These are phyloP conservation scores for Timema cristinae DNA, from an alignment of 2,888 invertebrate genomes.

Conservation along the genomic window DNA sequence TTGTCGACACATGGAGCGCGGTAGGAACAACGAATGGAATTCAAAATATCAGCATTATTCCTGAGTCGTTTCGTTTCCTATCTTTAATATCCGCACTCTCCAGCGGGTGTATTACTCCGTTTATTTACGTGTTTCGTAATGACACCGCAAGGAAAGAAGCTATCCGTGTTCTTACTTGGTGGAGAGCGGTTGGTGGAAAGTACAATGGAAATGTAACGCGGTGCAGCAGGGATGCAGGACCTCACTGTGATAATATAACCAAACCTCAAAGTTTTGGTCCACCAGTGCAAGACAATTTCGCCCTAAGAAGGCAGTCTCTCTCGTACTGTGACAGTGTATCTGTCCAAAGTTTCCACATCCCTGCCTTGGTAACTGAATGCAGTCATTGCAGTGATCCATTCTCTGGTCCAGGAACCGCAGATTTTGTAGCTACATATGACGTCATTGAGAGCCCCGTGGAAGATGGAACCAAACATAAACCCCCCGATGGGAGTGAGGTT, in stretches of 20 bases:
- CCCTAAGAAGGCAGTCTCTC: slow-evolving; percentile 33
- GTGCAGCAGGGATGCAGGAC: slow-evolving; percentile 15
- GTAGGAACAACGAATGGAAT: slow-evolving; percentile 28
- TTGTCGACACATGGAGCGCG: slow-evolving; percentile 37
- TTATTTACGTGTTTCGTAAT: slow-evolving; percentile 51
- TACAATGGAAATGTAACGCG: slow-evolving; percentile 23
- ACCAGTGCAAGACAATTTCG: slow-evolving; percentile 24
- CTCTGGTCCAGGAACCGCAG: slow-evolving; percentile 31
- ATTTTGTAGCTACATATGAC: slow-evolving; percentile 38
- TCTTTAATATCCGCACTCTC: slow-evolving; percentile 43
- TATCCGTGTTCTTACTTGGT: slow-evolving; percentile 38
- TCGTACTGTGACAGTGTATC: slow-evolving; percentile 38
- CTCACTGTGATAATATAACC: slow-evolving; percentile 14
- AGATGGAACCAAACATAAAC: neutral
- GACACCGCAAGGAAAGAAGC: slow-evolving; percentile 44
- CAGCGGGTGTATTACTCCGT: slow-evolving; percentile 48
- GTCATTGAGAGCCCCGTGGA: slow-evolving; percentile 32
- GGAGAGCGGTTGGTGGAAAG: slow-evolving; percentile 32
- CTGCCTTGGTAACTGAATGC: slow-evolving; percentile 35
- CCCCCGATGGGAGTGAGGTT: slow-evolving; percentile 2
- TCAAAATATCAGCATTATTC: slow-evolving; percentile 33
- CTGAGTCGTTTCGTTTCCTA: slow-evolving; percentile 33
- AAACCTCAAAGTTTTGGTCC: slow-evolving; percentile 1
- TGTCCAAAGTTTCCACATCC: slow-evolving; percentile 39
- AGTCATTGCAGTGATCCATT: slow-evolving; percentile 34